Percentiles rank a stretch among this genome's conserved stretches.
phyloP scores from a whole-genome alignment of 2,888 invertebrate species.

The Saturnia japonica region DNA sequence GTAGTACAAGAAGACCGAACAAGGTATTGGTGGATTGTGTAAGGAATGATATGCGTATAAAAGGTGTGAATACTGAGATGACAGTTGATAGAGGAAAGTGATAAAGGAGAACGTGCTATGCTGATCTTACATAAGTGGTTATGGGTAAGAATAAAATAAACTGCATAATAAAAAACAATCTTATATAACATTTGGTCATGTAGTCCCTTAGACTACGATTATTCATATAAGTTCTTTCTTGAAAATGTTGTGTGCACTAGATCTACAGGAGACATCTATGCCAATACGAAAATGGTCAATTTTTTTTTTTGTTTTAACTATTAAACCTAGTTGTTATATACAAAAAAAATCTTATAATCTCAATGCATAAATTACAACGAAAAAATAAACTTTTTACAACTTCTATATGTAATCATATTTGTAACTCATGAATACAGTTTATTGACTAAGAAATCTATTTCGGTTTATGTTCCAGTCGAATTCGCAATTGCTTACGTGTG shows the following conservation, averaged over 20 bases:
- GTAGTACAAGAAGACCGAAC: background rate
- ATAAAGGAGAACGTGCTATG: background rate
- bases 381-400: background rate
- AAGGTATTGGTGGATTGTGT: background rate
- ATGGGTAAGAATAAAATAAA: background rate
- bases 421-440: background rate
- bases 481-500: background rate
- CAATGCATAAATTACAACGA: background rate
- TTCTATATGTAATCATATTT: background rate
- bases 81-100: background rate
- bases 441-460: conserved; percentile 15
- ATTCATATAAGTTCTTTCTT: too few species aligned
- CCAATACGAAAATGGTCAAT: too few species aligned
- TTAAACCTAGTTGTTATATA: too few species aligned
- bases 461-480: conserved; percentile 4
- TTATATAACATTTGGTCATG: too few species aligned
- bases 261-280: too few species aligned
- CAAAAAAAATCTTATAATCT: background rate
- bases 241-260: too few species aligned
- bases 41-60: background rate
- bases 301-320: too few species aligned
- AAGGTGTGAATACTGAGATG: background rate
- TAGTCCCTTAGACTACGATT: too few species aligned
- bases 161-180: too few species aligned
- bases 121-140: background rate